Conservation (phyloP, 1,140 invertebrate genomes). For the Saccostrea cuccullata region DNA sequence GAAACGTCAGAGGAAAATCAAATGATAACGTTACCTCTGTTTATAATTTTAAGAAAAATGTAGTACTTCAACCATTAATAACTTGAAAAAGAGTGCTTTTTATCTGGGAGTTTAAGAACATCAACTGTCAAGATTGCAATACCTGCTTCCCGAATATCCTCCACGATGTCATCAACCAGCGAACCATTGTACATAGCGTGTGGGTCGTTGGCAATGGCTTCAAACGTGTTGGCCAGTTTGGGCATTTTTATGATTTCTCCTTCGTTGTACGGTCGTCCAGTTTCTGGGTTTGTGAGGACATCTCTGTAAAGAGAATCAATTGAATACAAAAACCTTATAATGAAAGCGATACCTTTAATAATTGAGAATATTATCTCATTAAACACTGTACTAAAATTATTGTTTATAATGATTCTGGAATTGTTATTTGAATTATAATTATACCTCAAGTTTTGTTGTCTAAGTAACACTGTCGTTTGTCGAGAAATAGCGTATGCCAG, state of each 20-base stretch:
- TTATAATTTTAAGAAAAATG: no score
- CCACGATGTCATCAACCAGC: constrained; percentile 66
- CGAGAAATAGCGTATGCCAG: constrained; percentile 46
- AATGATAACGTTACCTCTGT: no score
- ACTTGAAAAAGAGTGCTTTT: no score
- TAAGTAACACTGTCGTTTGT: background rate
- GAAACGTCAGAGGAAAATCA: no score
- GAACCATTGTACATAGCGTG: constrained; percentile 71
- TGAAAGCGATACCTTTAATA: no score
- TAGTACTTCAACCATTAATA: no score
- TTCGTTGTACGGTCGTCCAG: constrained; percentile 67
- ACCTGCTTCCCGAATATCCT: constrained; percentile 69
- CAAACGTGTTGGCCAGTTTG: constrained; percentile 62
- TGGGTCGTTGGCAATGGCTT: constrained; percentile 64
- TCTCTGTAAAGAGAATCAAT: constrained; percentile 37
- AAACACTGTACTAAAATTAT: no score
- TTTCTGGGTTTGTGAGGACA: constrained; percentile 56
- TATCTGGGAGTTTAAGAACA: background rate
- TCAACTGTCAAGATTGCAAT: background rate
- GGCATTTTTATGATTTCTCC: constrained; percentile 62
- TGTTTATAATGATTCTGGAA: no score
- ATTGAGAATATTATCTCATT: no score
- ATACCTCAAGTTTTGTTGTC: background rate
- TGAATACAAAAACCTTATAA: no score
- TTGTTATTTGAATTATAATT: no score